Percentiles rank a stretch among this genome's conserved stretches.
These are phyloP conservation scores for Tauraco erythrolophus DNA, from an alignment of 2,113 vertebrate species.

Conservation along the genomic window DNA sequence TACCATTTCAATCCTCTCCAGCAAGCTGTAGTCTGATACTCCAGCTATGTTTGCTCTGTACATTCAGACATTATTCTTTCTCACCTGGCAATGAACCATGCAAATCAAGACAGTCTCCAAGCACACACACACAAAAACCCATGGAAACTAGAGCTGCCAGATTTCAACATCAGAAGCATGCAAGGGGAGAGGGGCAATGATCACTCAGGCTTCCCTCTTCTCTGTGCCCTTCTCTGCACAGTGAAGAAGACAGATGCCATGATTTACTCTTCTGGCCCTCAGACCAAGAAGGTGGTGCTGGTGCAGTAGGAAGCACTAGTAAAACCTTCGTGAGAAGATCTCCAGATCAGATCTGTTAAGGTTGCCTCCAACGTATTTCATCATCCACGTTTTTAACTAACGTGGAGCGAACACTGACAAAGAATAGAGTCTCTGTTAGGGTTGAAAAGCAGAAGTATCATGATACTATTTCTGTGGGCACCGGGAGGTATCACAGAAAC, in stretches of 20 bases:
- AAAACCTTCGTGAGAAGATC: not conserved
- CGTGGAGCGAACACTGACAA: not conserved
- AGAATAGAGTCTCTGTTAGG: not conserved
- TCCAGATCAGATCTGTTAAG: not conserved
- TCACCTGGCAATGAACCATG: constrained; percentile 42
- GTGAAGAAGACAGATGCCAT: not conserved
- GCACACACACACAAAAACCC: not conserved
- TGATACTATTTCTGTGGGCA: not conserved
- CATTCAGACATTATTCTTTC: constrained; percentile 39
- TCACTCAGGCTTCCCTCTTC: not conserved
- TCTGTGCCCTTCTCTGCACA: not conserved
- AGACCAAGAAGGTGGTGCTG: not conserved
- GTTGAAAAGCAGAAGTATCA: not conserved
- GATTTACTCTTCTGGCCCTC: not conserved
- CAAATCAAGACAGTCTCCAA: constrained; percentile 33
- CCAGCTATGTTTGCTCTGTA: constrained; percentile 18
- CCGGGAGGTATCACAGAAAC: not conserved
- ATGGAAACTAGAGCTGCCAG: constrained; percentile 18
- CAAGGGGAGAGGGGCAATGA: not conserved
- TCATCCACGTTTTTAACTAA: not conserved
- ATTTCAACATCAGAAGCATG: constrained; percentile 2
- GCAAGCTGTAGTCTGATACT: constrained; percentile 35
- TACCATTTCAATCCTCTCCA: constrained; percentile 45
- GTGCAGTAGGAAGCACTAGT: not conserved
- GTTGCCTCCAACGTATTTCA: not conserved